Evolutionary conservation across 2,888 invertebrate species (phyloP).

Genomic region (Microdon myrmicae): DNA sequence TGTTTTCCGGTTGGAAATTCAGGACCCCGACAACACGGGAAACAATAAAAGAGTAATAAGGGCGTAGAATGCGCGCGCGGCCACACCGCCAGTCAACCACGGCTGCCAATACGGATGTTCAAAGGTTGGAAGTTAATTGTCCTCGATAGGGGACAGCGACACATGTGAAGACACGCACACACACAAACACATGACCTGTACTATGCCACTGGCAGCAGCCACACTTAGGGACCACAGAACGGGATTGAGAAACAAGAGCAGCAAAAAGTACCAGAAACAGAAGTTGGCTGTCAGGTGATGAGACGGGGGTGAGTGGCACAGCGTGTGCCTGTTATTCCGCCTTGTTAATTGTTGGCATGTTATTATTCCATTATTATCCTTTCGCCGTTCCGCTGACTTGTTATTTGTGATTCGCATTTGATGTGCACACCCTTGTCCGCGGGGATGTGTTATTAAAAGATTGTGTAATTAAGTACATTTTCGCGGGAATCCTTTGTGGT

Average conservation of each 20-base stretch:
- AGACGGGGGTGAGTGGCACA: not conserved
- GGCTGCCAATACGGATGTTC: no score
- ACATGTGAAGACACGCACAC: not conserved
- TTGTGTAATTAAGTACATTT: constrained; percentile 26
- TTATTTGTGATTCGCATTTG: constrained; percentile 30
- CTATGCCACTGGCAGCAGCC: not conserved
- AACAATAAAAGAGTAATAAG: constrained; percentile 39
- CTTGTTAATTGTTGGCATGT: constrained; percentile 42
- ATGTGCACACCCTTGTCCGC: constrained; percentile 32
- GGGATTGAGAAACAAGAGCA: constrained; percentile 1
- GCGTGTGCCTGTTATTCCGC: constrained; percentile 30
- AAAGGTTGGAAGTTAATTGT: constrained; percentile 50
- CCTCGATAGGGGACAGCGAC: constrained; percentile 35
- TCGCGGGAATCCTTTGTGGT: no score
- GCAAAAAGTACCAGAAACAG: not conserved
- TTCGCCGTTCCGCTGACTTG: constrained; percentile 2
- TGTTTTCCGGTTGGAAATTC: constrained; percentile 5
- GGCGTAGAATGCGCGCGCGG: constrained; percentile 13
- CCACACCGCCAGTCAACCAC: constrained; percentile 16
- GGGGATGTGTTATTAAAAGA: constrained; percentile 21
- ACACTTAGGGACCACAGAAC: not conserved
- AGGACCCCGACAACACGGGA: constrained; percentile 19
- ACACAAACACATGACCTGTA: not conserved
- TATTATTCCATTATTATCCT: constrained; percentile 44
- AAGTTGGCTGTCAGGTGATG: no score